phyloP scores from a whole-genome alignment of 2,888 invertebrate species.

The Agrotis ipsilon region DNA sequence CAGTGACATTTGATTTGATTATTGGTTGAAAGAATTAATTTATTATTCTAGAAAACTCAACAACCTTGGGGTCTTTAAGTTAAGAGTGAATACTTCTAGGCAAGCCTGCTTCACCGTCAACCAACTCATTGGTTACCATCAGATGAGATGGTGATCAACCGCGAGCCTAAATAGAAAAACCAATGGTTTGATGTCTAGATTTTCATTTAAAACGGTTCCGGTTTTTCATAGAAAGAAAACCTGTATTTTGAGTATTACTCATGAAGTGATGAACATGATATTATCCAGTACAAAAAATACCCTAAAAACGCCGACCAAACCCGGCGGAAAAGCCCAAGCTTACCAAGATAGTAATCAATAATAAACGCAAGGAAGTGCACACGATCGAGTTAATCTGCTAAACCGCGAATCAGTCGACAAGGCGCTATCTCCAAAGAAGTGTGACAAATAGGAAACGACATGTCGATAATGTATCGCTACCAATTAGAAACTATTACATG shows the following conservation, averaged over 20 bases:
- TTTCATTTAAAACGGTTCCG: too few relatives aligned
- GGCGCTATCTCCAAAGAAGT: conserved; percentile 49
- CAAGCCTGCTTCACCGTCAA: too few relatives aligned
- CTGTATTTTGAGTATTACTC: too few relatives aligned
- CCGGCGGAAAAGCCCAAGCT: conserved; percentile 10
- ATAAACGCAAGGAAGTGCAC: conserved; percentile 68
- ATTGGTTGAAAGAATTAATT: neutral
- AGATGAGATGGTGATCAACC: too few relatives aligned
- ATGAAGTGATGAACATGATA: neutral
- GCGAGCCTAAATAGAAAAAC: too few relatives aligned
- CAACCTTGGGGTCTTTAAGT: too few relatives aligned
- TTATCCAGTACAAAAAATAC: neutral
- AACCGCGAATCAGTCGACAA: conserved; percentile 57
- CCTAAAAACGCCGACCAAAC: neutral
- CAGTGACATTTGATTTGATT: neutral
- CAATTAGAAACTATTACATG: conserved; percentile 60
- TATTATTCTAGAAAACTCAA: neutral
- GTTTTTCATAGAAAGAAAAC: too few relatives aligned
- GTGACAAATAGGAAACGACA: conserved; percentile 64
- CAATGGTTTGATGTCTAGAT: too few relatives aligned
- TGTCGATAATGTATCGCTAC: conserved; percentile 51
- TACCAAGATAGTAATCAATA: conserved; percentile 50
- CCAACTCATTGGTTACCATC: too few relatives aligned
- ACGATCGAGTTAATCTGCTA: conserved; percentile 60
- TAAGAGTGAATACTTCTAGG: too few relatives aligned